phyloP scores from a whole-genome alignment of 2,888 invertebrate genomes.

The Pseudococcus jackbeardsleyi region DNA sequence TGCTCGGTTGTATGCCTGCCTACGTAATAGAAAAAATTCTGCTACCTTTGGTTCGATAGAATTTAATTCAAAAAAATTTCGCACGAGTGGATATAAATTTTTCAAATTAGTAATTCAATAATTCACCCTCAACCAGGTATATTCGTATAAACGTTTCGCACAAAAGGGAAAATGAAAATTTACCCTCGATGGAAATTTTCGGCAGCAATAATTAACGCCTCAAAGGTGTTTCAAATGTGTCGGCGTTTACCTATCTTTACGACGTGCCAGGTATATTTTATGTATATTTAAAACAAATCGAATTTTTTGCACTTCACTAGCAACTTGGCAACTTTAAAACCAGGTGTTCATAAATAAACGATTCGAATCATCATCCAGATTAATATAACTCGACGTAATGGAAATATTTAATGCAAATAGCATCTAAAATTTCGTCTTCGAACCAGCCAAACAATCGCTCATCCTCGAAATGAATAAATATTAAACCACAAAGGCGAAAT shows the following conservation, averaged over 20 bases:
- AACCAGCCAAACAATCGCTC: background rate
- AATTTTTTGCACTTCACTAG: background rate
- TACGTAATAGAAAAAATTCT: background rate
- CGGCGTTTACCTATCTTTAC: background rate
- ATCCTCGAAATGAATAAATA: slow-evolving; percentile 25
- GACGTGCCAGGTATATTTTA: background rate
- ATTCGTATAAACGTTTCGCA: background rate
- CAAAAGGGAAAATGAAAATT: background rate
- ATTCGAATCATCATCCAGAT: background rate
- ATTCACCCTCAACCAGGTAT: no score
- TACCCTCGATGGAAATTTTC: background rate
- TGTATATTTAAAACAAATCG: background rate
- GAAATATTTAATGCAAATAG: slow-evolving; percentile 18
- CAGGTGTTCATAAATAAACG: background rate
- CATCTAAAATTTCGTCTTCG: slow-evolving; percentile 3
- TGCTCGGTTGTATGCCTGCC: background rate
- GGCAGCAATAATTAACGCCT: background rate
- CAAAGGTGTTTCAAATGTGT: background rate
- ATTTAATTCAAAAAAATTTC: background rate
- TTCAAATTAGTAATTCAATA: background rate
- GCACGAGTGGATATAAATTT: background rate
- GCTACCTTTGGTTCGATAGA: background rate
- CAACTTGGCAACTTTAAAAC: background rate
- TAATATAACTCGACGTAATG: slow-evolving; percentile 9
- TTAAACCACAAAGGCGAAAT: slow-evolving; percentile 16